phyloP scores from a whole-genome alignment of 2,888 invertebrate species.

The Clanis bilineata region DNA sequence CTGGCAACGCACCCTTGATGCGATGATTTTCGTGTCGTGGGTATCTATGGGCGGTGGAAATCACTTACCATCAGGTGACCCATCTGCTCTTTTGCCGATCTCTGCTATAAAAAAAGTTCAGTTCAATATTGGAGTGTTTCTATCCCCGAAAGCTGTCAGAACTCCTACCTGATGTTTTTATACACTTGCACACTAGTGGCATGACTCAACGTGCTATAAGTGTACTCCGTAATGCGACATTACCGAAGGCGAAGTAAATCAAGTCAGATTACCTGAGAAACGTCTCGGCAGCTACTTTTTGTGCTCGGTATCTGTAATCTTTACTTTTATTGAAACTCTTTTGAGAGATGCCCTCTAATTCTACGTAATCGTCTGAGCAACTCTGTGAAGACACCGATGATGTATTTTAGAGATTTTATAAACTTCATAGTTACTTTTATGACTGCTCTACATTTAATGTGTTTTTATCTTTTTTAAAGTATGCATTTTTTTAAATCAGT shows the following conservation, averaged over 20 bases:
- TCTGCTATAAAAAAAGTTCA: too few species aligned
- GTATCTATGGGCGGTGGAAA: too few species aligned
- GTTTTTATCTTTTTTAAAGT: neutral
- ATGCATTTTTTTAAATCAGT: neutral
- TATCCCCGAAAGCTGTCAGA: too few species aligned
- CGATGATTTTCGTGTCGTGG: too few species aligned
- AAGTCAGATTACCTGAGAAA: constrained; percentile 41
- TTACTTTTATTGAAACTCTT: constrained; percentile 15
- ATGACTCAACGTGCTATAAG: neutral
- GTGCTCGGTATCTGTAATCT: constrained; percentile 15
- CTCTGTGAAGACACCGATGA: constrained; percentile 18
- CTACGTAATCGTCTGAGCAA: neutral
- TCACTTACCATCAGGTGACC: too few species aligned
- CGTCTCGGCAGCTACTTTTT: constrained; percentile 13
- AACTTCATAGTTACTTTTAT: neutral
- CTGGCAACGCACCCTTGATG: too few species aligned
- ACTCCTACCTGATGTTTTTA: too few species aligned
- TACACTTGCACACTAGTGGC: neutral
- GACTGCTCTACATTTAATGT: neutral
- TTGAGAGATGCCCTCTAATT: constrained; percentile 13
- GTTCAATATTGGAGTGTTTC: too few species aligned
- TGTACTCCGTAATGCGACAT: constrained; percentile 16
- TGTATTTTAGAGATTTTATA: constrained; percentile 2
- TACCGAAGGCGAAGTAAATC: constrained; percentile 41
- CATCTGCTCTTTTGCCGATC: too few species aligned